Evolutionary conservation across 2,113 vertebrate species (phyloP).

Genomic region (Kryptolebias marmoratus): DNA sequence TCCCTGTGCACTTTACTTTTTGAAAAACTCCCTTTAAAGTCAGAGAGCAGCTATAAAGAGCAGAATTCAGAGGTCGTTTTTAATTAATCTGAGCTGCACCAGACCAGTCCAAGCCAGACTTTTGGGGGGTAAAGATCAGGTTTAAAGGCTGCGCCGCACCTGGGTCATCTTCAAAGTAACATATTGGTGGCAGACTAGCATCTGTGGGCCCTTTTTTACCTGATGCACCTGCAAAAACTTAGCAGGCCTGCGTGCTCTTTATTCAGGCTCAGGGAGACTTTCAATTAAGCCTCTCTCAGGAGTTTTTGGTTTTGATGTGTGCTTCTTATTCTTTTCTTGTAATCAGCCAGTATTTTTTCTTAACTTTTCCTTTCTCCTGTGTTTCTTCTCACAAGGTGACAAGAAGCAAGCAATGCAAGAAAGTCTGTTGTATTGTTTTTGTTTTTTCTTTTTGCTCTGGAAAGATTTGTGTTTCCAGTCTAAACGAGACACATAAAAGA

Average conservation of each 20-base stretch:
- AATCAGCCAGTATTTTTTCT: conserved; percentile 13
- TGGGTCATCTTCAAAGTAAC: conserved; percentile 73
- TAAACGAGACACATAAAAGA: conserved; percentile 27
- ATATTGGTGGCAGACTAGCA: conserved; percentile 48
- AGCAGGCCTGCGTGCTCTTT: conserved; percentile 47
- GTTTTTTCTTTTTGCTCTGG: conserved; percentile 22
- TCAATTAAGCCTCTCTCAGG: conserved; percentile 28
- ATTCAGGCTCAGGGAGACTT: conserved; percentile 52
- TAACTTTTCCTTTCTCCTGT: not conserved
- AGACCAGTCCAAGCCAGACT: conserved; percentile 42
- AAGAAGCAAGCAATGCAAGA: conserved; percentile 30
- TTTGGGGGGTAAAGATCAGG: conserved; percentile 59
- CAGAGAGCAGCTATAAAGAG: conserved; percentile 62
- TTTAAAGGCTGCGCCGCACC: conserved; percentile 73
- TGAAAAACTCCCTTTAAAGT: conserved; percentile 68
- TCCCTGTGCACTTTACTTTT: conserved; percentile 40
- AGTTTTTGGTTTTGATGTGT: conserved; percentile 29
- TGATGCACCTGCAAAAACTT: conserved; percentile 73
- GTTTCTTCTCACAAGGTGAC: conserved; percentile 26
- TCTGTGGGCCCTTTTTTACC: conserved; percentile 35
- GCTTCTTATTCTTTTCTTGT: conserved; percentile 21
- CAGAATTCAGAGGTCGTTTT: conserved; percentile 49
- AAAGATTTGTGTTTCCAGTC: conserved; percentile 33
- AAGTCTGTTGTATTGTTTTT: conserved; percentile 29
- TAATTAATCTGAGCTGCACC: conserved; percentile 70